phyloP scores from a whole-genome alignment of 2,797 vertebrate species.

The Sebastes alutus region DNA sequence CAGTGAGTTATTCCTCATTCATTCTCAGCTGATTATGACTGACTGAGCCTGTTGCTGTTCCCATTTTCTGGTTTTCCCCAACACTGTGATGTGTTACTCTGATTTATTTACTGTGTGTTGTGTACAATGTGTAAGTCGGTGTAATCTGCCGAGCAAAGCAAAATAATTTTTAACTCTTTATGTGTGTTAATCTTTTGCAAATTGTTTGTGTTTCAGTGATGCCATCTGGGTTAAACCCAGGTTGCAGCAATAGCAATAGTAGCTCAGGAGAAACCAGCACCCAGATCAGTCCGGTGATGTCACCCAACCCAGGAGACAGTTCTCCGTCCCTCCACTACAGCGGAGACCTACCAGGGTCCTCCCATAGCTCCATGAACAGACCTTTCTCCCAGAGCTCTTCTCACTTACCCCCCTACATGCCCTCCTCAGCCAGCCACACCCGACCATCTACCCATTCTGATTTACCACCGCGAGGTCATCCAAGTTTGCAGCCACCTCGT shows the following conservation, averaged over 20 bases:
- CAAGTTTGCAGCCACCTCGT: constrained; percentile 47
- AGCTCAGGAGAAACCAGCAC: constrained; percentile 60
- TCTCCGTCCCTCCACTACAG: constrained; percentile 40
- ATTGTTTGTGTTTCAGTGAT: constrained; percentile 75
- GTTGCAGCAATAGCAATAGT: constrained; percentile 34
- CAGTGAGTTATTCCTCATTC: background rate
- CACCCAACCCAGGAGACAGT: constrained; percentile 61
- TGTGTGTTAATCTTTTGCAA: background rate
- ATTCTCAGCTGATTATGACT: background rate
- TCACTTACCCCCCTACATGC: constrained; percentile 17
- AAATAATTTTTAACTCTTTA: background rate
- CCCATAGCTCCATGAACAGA: constrained; percentile 37
- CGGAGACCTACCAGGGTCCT: constrained; percentile 54
- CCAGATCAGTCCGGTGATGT: constrained; percentile 37
- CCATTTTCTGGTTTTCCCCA: background rate
- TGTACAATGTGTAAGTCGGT: background rate
- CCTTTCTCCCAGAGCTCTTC: constrained; percentile 51
- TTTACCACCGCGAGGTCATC: constrained; percentile 34
- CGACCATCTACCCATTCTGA: constrained; percentile 24
- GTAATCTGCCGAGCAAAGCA: background rate
- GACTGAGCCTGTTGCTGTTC: background rate
- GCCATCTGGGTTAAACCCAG: constrained; percentile 63
- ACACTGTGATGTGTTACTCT: background rate
- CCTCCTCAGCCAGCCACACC: constrained; percentile 22
- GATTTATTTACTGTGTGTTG: background rate